These are phyloP conservation scores for Drosophila tripunctata DNA, from an alignment of 2,888 invertebrate genomes.

Conservation along the genomic window DNA sequence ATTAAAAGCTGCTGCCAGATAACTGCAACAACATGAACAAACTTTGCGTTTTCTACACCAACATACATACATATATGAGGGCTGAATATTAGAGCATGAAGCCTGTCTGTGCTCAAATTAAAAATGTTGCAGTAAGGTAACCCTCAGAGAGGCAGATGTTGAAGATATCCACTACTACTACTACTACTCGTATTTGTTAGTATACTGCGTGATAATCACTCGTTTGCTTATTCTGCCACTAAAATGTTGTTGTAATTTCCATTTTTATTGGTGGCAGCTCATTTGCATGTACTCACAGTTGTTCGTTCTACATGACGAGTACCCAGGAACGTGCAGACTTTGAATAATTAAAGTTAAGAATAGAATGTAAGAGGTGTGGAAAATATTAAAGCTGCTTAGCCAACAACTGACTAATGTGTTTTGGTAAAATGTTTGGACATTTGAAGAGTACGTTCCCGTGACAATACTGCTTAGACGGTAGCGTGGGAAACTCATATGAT, in stretches of 20 bases:
- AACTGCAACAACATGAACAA: slow-evolving; percentile 14
- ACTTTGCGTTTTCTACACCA: slow-evolving; percentile 20
- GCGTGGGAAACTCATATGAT: slow-evolving; percentile 13
- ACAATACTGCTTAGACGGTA: background rate
- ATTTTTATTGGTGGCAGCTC: slow-evolving; percentile 49
- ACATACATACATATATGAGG: slow-evolving; percentile 40
- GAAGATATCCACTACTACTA: background rate
- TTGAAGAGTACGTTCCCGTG: background rate
- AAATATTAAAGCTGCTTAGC: slow-evolving; percentile 7
- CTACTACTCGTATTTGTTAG: too few species aligned
- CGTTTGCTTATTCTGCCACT: slow-evolving; percentile 34
- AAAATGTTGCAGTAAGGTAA: too few species aligned
- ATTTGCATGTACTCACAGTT: slow-evolving; percentile 55
- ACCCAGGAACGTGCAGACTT: slow-evolving; percentile 16
- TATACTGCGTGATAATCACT: slow-evolving; percentile 42
- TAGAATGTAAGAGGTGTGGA: background rate
- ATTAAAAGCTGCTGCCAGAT: slow-evolving; percentile 50
- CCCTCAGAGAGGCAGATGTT: slow-evolving; percentile 5
- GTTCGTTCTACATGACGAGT: slow-evolving; percentile 19
- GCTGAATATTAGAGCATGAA: slow-evolving; percentile 71
- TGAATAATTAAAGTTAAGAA: slow-evolving; percentile 42
- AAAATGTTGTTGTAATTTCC: slow-evolving; percentile 19
- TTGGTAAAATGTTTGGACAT: background rate
- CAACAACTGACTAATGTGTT: background rate
- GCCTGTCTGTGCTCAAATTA: slow-evolving; percentile 53